Evolutionary conservation across 1,140 invertebrate species (phyloP).

Genomic region (Venturia canescens): DNA sequence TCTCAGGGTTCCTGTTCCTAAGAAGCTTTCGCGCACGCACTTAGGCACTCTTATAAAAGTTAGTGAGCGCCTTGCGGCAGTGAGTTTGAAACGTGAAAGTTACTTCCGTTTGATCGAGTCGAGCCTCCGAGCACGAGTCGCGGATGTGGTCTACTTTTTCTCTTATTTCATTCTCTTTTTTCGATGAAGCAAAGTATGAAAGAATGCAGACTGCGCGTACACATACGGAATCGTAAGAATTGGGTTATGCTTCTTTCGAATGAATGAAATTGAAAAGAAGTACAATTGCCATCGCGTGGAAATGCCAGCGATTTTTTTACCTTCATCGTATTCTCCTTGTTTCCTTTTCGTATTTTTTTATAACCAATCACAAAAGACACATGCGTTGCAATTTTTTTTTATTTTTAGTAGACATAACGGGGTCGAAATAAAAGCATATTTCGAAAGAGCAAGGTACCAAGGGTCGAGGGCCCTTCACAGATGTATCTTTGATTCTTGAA

Average conservation of each 20-base stretch:
- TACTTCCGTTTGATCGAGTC: neutral
- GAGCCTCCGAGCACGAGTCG: neutral
- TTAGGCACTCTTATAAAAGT: no score
- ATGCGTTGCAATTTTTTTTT: neutral
- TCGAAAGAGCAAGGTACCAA: neutral
- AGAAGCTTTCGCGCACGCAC: neutral
- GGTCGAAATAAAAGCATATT: neutral
- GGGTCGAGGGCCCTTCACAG: constrained; percentile 1
- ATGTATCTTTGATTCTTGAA: neutral
- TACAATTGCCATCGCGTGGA: neutral
- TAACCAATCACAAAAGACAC: neutral
- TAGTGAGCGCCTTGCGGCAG: neutral
- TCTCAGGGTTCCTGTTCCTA: neutral
- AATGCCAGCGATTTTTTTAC: neutral
- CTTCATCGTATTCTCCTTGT: neutral
- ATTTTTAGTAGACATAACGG: neutral
- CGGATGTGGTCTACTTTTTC: neutral
- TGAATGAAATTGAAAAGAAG: neutral
- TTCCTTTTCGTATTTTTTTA: neutral
- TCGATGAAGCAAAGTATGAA: neutral
- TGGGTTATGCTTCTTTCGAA: neutral
- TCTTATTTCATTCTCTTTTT: neutral
- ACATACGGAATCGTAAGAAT: neutral
- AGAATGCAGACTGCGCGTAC: neutral
- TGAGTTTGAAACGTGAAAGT: constrained; percentile 1